These are phyloP conservation scores for Gallinago undulata DNA, from an alignment of 2,113 vertebrate species.

Conservation along the genomic window DNA sequence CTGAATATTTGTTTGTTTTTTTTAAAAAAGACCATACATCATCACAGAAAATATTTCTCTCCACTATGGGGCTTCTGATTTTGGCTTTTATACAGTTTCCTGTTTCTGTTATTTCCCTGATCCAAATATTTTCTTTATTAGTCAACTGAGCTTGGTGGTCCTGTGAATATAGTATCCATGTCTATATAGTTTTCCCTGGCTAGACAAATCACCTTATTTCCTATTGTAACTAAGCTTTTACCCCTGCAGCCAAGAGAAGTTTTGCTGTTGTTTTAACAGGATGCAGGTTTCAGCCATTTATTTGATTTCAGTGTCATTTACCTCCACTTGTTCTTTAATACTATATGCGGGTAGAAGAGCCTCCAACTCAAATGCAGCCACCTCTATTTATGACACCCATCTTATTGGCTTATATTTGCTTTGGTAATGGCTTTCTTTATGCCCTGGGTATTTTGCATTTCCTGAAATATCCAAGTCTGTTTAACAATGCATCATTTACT, in stretches of 20 bases:
- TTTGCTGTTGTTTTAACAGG: not conserved
- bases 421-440: not conserved
- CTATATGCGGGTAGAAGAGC: not conserved
- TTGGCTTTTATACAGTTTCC: not conserved
- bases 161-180: not conserved
- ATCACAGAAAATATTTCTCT: not conserved
- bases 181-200: not conserved
- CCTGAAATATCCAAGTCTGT: not conserved
- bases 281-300: not conserved
- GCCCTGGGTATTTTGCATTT: not conserved
- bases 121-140: not conserved
- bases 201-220: not conserved
- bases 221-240: not conserved
- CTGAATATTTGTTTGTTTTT: not conserved
- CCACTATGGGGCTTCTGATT: not conserved
- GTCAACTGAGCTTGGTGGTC: not conserved
- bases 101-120: not conserved
- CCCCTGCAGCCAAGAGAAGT: not conserved
- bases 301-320: not conserved
- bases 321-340: not conserved
- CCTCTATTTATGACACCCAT: not conserved
- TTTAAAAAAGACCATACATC: rapidly evolving
- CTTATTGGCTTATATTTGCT: not conserved
- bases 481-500: not conserved
- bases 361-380: not conserved